phyloP scores from a whole-genome alignment of 1,140 invertebrate genomes.

The Cydia strobilella region DNA sequence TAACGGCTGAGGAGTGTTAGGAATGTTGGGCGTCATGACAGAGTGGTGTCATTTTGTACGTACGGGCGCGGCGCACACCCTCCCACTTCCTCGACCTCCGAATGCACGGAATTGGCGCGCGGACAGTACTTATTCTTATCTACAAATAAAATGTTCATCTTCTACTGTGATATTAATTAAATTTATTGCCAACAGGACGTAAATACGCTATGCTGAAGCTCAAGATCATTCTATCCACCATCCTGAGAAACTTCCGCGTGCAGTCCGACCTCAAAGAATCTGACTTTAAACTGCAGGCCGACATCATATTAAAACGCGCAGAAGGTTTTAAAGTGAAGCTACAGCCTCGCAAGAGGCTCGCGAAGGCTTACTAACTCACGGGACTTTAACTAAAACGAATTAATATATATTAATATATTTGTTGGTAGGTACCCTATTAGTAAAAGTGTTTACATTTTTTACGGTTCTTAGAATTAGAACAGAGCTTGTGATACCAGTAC shows the following conservation, averaged over 20 bases:
- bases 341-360: slow-evolving; percentile 82
- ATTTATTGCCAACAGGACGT: slow-evolving; percentile 81
- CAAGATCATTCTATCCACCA: slow-evolving; percentile 92
- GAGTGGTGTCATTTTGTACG: too few species aligned
- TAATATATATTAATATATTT: too few species aligned
- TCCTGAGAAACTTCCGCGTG: slow-evolving; percentile 91
- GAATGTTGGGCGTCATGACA: too few species aligned
- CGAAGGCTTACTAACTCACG: slow-evolving; percentile 57
- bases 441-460: slow-evolving; percentile 47
- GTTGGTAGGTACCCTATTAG: slow-evolving; percentile 31
- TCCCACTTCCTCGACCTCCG: too few species aligned
- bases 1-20: too few species aligned
- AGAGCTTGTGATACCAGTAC: slow-evolving; percentile 61
- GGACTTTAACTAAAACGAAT: slow-evolving; percentile 14
- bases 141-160: slow-evolving; percentile 17
- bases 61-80: too few species aligned
- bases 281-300: slow-evolving; percentile 90
- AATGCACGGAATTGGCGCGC: too few species aligned
- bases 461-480: slow-evolving; percentile 45
- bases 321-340: slow-evolving; percentile 89
- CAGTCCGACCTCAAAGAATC: slow-evolving; percentile 85
- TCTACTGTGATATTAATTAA: slow-evolving; percentile 19
- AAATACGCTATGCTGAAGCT: slow-evolving; percentile 95
- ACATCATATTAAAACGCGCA: slow-evolving; percentile 91
- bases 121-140: neutral